Conservation (phyloP, 1,140 invertebrate genomes). For the Bombus superbus region DNA sequence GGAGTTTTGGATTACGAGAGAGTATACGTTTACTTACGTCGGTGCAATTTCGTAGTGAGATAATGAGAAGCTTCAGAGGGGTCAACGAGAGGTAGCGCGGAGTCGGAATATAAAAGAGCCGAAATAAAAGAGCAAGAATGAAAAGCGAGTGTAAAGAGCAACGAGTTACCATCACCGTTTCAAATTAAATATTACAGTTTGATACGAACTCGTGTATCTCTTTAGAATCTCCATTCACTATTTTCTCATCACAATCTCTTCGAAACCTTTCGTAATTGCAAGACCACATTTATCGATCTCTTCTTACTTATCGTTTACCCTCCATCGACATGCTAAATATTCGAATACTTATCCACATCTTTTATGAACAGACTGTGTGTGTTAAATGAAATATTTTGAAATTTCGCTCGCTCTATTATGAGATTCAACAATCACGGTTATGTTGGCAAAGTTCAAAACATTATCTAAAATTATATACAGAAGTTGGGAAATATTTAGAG, state of each 20-base stretch:
- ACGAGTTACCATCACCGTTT: not conserved
- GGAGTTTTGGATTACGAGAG: not conserved
- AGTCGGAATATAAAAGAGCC: not conserved
- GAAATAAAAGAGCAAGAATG: not conserved
- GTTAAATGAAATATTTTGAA: not conserved
- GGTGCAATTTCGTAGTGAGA: not conserved
- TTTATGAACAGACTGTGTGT: not conserved
- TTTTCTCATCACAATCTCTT: not conserved
- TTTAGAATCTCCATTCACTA: not conserved
- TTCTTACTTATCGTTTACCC: not conserved
- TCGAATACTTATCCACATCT: not conserved
- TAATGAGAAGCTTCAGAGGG: not conserved
- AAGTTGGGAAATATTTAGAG: no score
- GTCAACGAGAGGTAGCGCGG: not conserved
- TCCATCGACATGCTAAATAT: not conserved
- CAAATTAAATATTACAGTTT: not conserved
- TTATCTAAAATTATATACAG: no score
- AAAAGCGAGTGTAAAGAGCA: constrained; percentile 1
- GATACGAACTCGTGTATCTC: not conserved
- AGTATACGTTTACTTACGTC: constrained; percentile 10
- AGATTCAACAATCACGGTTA: no score
- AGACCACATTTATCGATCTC: no score
- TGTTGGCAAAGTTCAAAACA: no score
- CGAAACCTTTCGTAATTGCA: not conserved
- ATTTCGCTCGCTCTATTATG: no score